phyloP scores from a whole-genome alignment of 2,797 vertebrate genomes.

The Lacerta bilineata region DNA sequence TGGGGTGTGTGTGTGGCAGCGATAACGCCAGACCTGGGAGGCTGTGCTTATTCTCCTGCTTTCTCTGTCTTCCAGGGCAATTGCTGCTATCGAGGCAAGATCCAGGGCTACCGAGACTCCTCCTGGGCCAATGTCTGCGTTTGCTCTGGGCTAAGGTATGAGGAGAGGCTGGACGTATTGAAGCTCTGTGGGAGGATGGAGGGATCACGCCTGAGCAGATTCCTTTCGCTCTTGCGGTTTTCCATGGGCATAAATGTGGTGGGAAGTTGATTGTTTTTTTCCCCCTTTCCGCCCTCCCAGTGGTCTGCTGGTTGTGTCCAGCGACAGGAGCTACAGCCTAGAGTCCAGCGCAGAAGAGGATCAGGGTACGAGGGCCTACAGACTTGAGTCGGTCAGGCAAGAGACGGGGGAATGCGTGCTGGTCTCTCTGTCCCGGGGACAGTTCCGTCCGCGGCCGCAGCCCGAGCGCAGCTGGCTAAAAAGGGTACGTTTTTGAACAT shows the following conservation, averaged over 20 bases:
- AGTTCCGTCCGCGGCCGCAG: slow-evolving; percentile 28
- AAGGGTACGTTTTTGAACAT: slow-evolving; percentile 78
- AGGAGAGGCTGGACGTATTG: too few relatives aligned
- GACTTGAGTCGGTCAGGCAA: slow-evolving; percentile 53
- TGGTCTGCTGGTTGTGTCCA: slow-evolving; percentile 84
- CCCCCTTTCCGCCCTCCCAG: slow-evolving; percentile 65
- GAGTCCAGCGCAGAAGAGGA: slow-evolving; percentile 69
- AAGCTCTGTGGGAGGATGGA: too few relatives aligned
- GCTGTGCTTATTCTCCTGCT: not conserved
- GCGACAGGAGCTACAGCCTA: slow-evolving; percentile 84
- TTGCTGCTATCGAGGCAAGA: slow-evolving; percentile 88
- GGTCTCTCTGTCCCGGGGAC: not conserved
- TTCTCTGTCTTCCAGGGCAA: slow-evolving; percentile 77
- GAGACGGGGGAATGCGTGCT: slow-evolving; percentile 74
- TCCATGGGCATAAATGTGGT: too few relatives aligned
- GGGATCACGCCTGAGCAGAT: too few relatives aligned
- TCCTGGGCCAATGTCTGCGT: slow-evolving; percentile 87
- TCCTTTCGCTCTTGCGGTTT: too few relatives aligned
- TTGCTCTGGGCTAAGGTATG: slow-evolving; percentile 88
- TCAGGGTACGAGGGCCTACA: slow-evolving; percentile 60
- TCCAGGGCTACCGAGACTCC: slow-evolving; percentile 78
- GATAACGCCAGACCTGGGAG: not conserved
- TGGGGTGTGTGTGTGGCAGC: rapidly evolving
- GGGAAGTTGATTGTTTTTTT: not conserved
- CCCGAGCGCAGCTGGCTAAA: slow-evolving; percentile 46